A percentile compares a stretch with the other conserved stretches of the same genome.
These are phyloP conservation scores for Scophthalmus maximus DNA, from an alignment of 2,113 vertebrate genomes.

Conservation along the genomic window DNA sequence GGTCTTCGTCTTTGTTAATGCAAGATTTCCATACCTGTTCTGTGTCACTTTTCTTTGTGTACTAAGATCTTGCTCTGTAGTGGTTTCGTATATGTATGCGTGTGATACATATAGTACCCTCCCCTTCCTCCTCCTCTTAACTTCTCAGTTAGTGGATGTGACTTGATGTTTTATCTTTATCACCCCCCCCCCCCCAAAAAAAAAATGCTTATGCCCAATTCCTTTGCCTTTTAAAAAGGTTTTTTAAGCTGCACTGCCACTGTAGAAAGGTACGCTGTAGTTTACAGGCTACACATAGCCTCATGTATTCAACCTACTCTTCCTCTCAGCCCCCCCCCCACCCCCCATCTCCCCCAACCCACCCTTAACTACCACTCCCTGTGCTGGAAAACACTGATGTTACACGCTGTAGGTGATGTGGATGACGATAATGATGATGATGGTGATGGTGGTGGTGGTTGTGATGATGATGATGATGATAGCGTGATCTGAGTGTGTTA, in stretches of 20 bases:
- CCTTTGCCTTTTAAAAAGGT: slow-evolving; percentile 36
- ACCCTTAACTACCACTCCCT: slow-evolving; percentile 56
- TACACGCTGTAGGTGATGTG: slow-evolving; percentile 79
- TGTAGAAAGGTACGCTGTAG: slow-evolving; percentile 50
- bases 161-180: slow-evolving; percentile 62
- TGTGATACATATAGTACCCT: slow-evolving; percentile 83
- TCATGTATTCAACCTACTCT: slow-evolving; percentile 43
- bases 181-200: slow-evolving; percentile 11
- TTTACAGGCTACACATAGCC: slow-evolving; percentile 60
- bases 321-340: slow-evolving; percentile 51
- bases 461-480: slow-evolving; percentile 71
- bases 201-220: slow-evolving; percentile 42
- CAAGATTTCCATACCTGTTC: slow-evolving; percentile 82
- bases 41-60: slow-evolving; percentile 80
- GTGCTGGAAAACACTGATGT: slow-evolving; percentile 80
- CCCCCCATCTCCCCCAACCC: slow-evolving; percentile 12
- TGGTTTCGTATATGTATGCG: slow-evolving; percentile 83
- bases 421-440: slow-evolving; percentile 69
- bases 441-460: slow-evolving; percentile 75
- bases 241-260: slow-evolving; percentile 43
- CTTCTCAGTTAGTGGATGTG: slow-evolving; percentile 69
- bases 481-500: slow-evolving; percentile 75
- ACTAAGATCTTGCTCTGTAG: slow-evolving; percentile 75
- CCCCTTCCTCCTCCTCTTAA: slow-evolving; percentile 63
- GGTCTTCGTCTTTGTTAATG: slow-evolving; percentile 83